Evolutionary conservation across 2,888 invertebrate species (phyloP).

Genomic region (Ecliptopera silaceata): DNA sequence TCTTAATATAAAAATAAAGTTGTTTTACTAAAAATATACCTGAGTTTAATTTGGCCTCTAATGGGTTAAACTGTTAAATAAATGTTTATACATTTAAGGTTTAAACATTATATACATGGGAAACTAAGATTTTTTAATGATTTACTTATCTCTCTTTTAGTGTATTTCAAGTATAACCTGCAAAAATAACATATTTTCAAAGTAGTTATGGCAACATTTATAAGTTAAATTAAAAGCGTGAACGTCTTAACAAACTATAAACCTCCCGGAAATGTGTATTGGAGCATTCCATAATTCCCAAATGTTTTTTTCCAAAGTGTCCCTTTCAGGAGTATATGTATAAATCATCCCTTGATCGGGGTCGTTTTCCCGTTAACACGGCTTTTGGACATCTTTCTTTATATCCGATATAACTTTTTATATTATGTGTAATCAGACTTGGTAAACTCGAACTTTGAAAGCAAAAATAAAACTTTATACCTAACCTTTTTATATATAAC

Average conservation of each 20-base stretch:
- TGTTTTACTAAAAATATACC: too few species aligned
- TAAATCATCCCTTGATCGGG: slow-evolving; percentile 51
- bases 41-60: too few species aligned
- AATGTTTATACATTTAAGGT: too few species aligned
- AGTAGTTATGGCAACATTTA: neutral
- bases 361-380: slow-evolving; percentile 51
- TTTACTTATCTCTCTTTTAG: too few species aligned
- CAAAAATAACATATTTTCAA: slow-evolving; percentile 2
- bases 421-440: slow-evolving; percentile 27
- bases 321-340: slow-evolving; percentile 45
- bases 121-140: too few species aligned
- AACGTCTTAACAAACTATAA: slow-evolving; percentile 37
- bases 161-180: too few species aligned
- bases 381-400: slow-evolving; percentile 43
- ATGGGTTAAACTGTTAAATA: too few species aligned
- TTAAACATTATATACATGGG: too few species aligned
- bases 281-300: slow-evolving; percentile 37
- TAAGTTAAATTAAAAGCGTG: slow-evolving; percentile 1
- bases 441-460: slow-evolving; percentile 11
- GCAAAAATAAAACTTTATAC: neutral
- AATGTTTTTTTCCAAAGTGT: slow-evolving; percentile 48
- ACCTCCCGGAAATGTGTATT: slow-evolving; percentile 46
- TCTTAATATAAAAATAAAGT: too few species aligned
- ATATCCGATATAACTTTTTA: slow-evolving; percentile 35
- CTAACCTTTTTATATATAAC: too few species aligned